Evolutionary conservation across 2,113 vertebrate species (phyloP), one percentile per base, ranked within the genome.

Genomic region (Dendrocopos noguchii): DNA sequence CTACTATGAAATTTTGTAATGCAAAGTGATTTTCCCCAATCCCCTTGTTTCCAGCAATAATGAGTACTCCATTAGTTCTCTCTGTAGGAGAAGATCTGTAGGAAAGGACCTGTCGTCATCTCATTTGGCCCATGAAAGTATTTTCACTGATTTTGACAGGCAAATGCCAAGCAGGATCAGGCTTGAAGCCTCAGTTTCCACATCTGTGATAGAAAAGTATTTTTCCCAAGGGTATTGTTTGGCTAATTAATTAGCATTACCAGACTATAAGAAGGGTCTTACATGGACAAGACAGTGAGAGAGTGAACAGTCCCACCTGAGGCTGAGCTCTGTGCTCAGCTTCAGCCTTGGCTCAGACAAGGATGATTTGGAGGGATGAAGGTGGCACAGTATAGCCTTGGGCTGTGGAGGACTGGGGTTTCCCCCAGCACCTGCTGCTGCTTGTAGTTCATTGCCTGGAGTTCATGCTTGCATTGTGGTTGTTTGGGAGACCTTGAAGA

Each of bases 401-500:
- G 52, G 13, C 59, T 61, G 22, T 80, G 46, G 13, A 88, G 29
- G 12, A 77, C 22, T 0, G 0, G 33, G 33, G 29, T 80, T 91
- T 65, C 25, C 72, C 71, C 76, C 31, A 73, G 34, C 72, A 85
- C n/a, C 80, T 91, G 76, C 64, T 91, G 72, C 64, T 90, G n/a
- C n/a, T 39, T 73, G 34, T 10, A 13, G 34, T 18, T 85, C 10
- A 7, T 90, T 52, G 50, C 34, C 39, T 73, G 34, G 12, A 13
- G 34, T 20, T 85, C 12, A 8, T 88, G 80, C 0, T 1, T 77
- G 27, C 20, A n/a, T 47, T 63, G 22, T 76, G 39, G 15, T 88
- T 47, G 33, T 85, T 93, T 94, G 91, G 79, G 90, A 91, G 71
- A 91, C 72, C 56, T 91, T 83, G 76, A 87, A 76, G 28, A 77